These are phyloP conservation scores for Elysia chlorotica DNA, from an alignment of 1,140 invertebrate genomes.

Conservation along the genomic window DNA sequence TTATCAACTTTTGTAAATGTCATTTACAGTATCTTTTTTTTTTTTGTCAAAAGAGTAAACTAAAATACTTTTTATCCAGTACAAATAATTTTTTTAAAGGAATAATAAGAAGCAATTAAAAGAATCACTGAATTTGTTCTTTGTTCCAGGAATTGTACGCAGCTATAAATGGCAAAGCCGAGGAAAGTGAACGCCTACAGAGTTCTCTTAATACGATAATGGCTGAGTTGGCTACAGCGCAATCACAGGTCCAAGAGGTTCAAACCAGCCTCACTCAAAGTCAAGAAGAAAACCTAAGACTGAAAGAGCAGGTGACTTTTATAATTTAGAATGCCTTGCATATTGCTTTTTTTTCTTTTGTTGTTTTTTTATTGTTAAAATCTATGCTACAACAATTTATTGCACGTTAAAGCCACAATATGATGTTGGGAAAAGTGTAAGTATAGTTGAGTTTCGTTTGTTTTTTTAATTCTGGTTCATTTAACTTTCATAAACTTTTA, in stretches of 20 bases:
- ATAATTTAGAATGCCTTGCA: too few relatives aligned
- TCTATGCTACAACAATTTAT: too few relatives aligned
- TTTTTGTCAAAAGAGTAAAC: background rate
- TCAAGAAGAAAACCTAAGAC: slow-evolving; percentile 11
- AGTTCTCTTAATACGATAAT: slow-evolving; percentile 7
- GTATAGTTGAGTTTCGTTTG: too few relatives aligned
- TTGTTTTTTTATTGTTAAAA: too few relatives aligned
- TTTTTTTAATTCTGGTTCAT: too few relatives aligned
- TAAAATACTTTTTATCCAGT: too few relatives aligned
- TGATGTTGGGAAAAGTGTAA: too few relatives aligned
- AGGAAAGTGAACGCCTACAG: slow-evolving; percentile 6
- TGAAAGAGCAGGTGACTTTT: slow-evolving; percentile 24
- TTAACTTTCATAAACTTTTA: too few relatives aligned
- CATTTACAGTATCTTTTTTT: background rate
- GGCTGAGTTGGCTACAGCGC: background rate
- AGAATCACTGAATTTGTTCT: slow-evolving; percentile 36
- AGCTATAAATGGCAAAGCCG: slow-evolving; percentile 22
- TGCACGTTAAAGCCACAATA: too few relatives aligned
- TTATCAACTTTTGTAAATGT: too few relatives aligned
- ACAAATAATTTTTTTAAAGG: too few relatives aligned
- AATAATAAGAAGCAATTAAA: slow-evolving; percentile 36
- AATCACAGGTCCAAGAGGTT: slow-evolving; percentile 22
- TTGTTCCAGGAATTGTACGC: slow-evolving; percentile 29
- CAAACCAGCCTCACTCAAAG: slow-evolving; percentile 28
- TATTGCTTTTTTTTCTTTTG: too few relatives aligned